A percentile compares a stretch with the other conserved stretches of the same genome.
Conservation (phyloP, 2,113 vertebrate species). For the Orcinus orca region DNA sequence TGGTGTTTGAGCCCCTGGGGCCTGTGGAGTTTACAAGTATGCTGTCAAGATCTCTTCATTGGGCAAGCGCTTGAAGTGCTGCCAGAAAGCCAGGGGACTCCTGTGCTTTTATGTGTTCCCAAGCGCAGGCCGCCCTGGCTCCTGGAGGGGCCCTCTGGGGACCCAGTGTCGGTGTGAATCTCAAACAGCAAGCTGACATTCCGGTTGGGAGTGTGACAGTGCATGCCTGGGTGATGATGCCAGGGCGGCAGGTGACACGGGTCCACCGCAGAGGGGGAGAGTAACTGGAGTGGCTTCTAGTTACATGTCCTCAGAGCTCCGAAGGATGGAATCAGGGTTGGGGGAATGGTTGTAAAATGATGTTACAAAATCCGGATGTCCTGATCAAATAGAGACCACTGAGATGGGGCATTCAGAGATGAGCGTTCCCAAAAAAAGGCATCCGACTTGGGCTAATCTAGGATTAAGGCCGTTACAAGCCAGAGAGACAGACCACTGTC, state of each 20-base stretch:
- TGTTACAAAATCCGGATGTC: constrained; percentile 86
- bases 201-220: constrained; percentile 83
- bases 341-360: constrained; percentile 84
- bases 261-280: constrained; percentile 82
- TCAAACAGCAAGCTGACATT: constrained; percentile 86
- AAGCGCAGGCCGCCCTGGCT: constrained; percentile 82
- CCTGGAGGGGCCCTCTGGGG: constrained; percentile 81
- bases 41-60: constrained; percentile 86
- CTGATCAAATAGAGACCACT: constrained; percentile 83
- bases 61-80: constrained; percentile 87
- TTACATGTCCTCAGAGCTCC: constrained; percentile 88
- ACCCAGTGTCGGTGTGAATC: constrained; percentile 86
- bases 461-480: constrained; percentile 80
- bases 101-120: constrained; percentile 86
- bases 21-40: constrained; percentile 88
- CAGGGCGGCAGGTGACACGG: constrained; percentile 87
- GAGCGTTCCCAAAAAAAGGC: constrained; percentile 64
- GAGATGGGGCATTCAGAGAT: constrained; percentile 76
- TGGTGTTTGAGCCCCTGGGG: constrained; percentile 86
- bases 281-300: constrained; percentile 81
- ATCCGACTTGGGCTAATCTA: constrained; percentile 78
- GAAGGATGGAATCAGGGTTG: constrained; percentile 85
- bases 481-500: constrained; percentile 70
- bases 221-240: constrained; percentile 86
- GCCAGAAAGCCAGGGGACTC: constrained; percentile 85